phyloP scores from a whole-genome alignment of 2,797 vertebrate species.

The Leucoraja ocellata region DNA sequence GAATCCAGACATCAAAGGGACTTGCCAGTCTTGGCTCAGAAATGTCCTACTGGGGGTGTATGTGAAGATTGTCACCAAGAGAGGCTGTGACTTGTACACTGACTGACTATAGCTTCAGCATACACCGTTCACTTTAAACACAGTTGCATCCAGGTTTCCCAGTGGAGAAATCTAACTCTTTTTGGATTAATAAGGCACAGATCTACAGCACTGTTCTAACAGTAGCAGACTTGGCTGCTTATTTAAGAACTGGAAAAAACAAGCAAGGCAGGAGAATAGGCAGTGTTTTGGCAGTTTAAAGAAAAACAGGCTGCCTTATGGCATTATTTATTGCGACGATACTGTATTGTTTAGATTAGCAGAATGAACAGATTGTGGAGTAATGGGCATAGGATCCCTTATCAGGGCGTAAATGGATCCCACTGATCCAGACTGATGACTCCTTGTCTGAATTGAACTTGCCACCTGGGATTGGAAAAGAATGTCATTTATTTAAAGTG shows the following conservation, averaged over 20 bases:
- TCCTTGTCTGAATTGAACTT: neutral
- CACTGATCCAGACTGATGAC: neutral
- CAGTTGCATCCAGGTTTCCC: neutral
- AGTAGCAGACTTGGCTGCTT: neutral
- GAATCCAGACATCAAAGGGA: neutral
- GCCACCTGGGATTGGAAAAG: neutral
- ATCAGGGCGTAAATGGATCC: neutral
- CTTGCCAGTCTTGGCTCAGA: neutral
- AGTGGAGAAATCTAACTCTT: neutral
- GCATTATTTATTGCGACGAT: neutral
- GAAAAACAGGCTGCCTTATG: neutral
- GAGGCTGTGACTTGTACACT: neutral
- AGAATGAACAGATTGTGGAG: slow-evolving; percentile 30
- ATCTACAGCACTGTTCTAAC: neutral
- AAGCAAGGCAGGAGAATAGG: slow-evolving; percentile 6
- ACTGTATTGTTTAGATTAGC: slow-evolving; percentile 30
- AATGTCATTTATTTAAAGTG: neutral
- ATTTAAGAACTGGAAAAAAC: neutral
- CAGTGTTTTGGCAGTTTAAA: slow-evolving; percentile 32
- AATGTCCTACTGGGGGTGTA: neutral
- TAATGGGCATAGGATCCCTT: neutral
- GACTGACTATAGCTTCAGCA: neutral
- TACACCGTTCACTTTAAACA: neutral
- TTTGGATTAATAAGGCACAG: neutral
- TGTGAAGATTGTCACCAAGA: too few species aligned